A percentile compares a stretch with the other conserved stretches of the same genome.
Evolutionary conservation across 2,113 vertebrate genomes (phyloP).

Genomic region (Poeciliopsis occidentalis): DNA sequence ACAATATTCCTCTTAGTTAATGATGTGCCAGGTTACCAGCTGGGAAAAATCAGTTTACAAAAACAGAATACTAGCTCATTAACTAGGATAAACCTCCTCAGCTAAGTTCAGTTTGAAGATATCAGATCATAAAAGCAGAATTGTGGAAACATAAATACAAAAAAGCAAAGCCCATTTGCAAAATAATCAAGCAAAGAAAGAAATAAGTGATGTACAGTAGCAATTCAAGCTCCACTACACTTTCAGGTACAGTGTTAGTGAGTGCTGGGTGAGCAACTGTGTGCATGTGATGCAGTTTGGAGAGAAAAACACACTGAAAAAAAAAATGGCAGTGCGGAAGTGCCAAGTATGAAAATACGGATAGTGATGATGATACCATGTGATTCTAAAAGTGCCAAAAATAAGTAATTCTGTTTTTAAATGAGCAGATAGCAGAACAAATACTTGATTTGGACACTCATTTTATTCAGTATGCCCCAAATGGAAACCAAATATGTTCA

Average conservation of each 20-base stretch:
- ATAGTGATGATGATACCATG: conserved; percentile 42
- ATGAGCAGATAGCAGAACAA: conserved; percentile 46
- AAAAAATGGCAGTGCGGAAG: conserved; percentile 34
- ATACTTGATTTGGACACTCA: conserved; percentile 36
- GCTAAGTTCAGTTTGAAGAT: conserved; percentile 18
- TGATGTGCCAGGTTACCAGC: conserved; percentile 68
- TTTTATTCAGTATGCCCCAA: conserved; percentile 6
- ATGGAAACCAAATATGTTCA: conserved; percentile 12
- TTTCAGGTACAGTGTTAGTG: conserved; percentile 35
- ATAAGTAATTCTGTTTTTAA: conserved; percentile 45
- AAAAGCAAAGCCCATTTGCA: conserved; percentile 62
- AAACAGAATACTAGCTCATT: conserved; percentile 41
- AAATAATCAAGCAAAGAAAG: conserved; percentile 65
- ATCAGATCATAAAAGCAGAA: conserved; percentile 35
- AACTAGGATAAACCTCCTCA: conserved; percentile 14
- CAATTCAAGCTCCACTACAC: conserved; percentile 41
- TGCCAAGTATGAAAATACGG: conserved; percentile 25
- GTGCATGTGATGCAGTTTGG: conserved; percentile 23
- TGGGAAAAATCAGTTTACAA: conserved; percentile 58
- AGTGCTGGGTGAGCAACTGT: conserved; percentile 46
- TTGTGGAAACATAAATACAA: conserved; percentile 48
- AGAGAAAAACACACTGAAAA: conserved; percentile 13
- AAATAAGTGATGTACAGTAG: conserved; percentile 35
- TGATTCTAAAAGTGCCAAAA: conserved; percentile 50
- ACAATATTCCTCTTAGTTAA: conserved; percentile 93